These are phyloP conservation scores for Orientallactaga bullata DNA, from an alignment of 2,113 vertebrate genomes.

Conservation along the genomic window DNA sequence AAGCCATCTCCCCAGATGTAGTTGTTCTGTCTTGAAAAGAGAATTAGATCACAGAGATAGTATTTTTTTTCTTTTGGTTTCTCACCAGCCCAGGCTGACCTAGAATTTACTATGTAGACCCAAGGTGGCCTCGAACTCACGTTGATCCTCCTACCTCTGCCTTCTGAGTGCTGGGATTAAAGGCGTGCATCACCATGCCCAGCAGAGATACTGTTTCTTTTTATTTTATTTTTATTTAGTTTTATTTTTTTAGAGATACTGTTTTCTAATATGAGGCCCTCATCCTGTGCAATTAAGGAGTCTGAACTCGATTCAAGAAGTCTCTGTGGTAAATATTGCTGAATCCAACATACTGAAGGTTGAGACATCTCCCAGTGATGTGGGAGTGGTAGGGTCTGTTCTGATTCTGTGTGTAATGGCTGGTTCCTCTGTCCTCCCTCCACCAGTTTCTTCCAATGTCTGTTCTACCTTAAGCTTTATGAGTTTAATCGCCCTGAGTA, in stretches of 20 bases:
- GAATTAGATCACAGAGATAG: neutral
- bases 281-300: neutral
- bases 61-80: neutral
- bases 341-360: neutral
- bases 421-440: too few species aligned
- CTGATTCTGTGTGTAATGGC: neutral
- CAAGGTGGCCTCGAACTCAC: too few species aligned
- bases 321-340: neutral
- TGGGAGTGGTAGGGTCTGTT: neutral
- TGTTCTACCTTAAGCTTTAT: neutral
- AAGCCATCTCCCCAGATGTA: too few species aligned
- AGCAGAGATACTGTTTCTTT: too few species aligned
- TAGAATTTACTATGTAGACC: too few species aligned
- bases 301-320: neutral
- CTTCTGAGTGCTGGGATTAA: too few species aligned
- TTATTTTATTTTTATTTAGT: too few species aligned
- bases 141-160: too few species aligned
- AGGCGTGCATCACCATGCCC: too few species aligned
- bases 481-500: neutral
- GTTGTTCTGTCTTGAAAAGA: conserved; percentile 32
- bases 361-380: too few species aligned
- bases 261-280: neutral
- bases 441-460: neutral
- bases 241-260: too few species aligned
- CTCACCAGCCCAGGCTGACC: too few species aligned